A percentile compares a stretch with the other conserved stretches of the same genome.
These are phyloP conservation scores for Paradoxurus hermaphroditus DNA, from an alignment of 2,113 vertebrate genomes.

Conservation along the genomic window DNA sequence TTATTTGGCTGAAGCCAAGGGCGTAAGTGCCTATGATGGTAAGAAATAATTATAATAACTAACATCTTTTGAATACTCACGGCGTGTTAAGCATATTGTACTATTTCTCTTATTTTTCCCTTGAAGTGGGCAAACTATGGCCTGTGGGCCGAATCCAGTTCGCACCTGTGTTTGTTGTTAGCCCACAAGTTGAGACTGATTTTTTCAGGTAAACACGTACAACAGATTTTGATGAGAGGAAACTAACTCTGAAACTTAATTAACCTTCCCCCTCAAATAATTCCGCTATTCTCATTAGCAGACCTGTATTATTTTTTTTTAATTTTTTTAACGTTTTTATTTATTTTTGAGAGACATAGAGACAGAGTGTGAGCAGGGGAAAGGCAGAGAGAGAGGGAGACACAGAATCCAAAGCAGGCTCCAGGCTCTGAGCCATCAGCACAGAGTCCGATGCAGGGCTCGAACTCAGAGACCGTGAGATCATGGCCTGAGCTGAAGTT, in stretches of 20 bases:
- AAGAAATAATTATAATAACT: not conserved
- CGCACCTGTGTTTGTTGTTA: not conserved
- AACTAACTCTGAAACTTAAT: not conserved
- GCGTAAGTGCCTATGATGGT: not conserved
- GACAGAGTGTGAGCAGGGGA: too few relatives aligned
- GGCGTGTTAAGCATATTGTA: not conserved
- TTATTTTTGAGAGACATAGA: too few relatives aligned
- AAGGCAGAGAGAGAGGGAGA: too few relatives aligned
- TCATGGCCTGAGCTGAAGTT: too few relatives aligned
- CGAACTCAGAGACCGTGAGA: too few relatives aligned
- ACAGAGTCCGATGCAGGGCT: too few relatives aligned
- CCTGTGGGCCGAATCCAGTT: not conserved
- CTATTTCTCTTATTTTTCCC: not conserved
- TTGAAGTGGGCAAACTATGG: not conserved
- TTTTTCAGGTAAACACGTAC: not conserved
- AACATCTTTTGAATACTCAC: not conserved
- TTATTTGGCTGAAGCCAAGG: not conserved
- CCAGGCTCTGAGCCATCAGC: too few relatives aligned
- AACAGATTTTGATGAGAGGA: not conserved
- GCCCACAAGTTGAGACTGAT: not conserved
- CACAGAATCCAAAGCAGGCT: too few relatives aligned
- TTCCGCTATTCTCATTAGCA: not conserved
- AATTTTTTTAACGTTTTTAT: too few relatives aligned
- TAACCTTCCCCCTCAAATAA: not conserved
- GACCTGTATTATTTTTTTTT: too few relatives aligned